Evolutionary conservation across 2,113 vertebrate genomes (phyloP).

Genomic region (Erythrolamprus reginae): DNA sequence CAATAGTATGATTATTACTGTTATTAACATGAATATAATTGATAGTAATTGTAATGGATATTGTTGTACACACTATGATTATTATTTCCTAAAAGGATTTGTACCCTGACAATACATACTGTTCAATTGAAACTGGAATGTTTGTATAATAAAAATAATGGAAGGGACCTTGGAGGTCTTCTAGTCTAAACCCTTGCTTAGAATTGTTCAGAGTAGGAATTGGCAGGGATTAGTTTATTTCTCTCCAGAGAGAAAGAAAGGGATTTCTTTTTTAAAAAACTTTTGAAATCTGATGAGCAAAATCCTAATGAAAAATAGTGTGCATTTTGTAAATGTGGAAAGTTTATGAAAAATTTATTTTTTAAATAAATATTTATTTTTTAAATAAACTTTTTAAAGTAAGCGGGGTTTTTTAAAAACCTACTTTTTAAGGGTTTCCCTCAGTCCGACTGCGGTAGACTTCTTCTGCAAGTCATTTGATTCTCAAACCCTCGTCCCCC

Average conservation of each 20-base stretch:
- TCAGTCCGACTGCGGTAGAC: background rate
- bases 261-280: background rate
- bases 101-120: too few relatives aligned
- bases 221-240: background rate
- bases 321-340: background rate
- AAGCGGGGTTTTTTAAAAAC: background rate
- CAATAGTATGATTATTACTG: too few relatives aligned
- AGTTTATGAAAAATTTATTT: background rate
- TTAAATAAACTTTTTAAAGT: background rate
- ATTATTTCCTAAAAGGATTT: too few relatives aligned
- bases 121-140: too few relatives aligned
- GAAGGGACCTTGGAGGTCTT: too few relatives aligned
- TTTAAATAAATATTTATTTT: too few relatives aligned
- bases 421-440: background rate
- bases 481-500: background rate
- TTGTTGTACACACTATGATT: too few relatives aligned
- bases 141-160: too few relatives aligned
- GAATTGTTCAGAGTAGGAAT: background rate
- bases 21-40: too few relatives aligned
- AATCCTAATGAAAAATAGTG: background rate
- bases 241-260: background rate
- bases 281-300: background rate
- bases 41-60: too few relatives aligned
- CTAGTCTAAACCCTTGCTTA: too few relatives aligned
- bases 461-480: background rate